A percentile compares a stretch with the other conserved stretches of the same genome.
Evolutionary conservation across 2,113 vertebrate species (phyloP).

Genomic region (Cyphomyrus plagiostoma): DNA sequence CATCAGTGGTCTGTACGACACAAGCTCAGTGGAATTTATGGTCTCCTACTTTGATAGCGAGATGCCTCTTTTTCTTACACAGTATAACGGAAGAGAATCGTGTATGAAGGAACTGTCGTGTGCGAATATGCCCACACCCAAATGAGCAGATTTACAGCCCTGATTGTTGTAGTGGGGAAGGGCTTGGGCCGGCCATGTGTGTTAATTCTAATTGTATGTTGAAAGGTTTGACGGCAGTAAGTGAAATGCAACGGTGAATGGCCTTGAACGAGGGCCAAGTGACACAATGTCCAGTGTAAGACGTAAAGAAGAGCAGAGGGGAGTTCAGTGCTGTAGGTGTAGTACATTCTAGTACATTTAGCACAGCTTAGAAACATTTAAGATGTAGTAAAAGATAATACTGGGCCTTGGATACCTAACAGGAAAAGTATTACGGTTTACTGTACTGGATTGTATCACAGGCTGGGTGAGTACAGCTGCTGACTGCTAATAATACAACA

Average conservation of each 20-base stretch:
- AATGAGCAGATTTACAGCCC: constrained; percentile 34
- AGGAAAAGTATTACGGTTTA: not conserved
- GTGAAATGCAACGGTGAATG: not conserved
- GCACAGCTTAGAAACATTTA: not conserved
- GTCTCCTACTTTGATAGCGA: not conserved
- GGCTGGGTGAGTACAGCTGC: not conserved
- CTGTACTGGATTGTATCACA: not conserved
- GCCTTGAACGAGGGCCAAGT: not conserved
- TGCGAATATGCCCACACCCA: constrained; percentile 42
- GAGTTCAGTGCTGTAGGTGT: not conserved
- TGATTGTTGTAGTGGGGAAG: constrained; percentile 6
- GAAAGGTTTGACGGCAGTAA: not conserved
- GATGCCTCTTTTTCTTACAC: not conserved
- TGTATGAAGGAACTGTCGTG: constrained; percentile 18
- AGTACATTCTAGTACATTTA: not conserved
- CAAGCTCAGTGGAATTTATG: not conserved
- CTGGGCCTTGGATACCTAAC: not conserved
- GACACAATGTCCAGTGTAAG: not conserved
- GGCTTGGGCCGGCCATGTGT: not conserved
- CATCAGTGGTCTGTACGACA: not conserved
- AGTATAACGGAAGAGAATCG: not conserved
- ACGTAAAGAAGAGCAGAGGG: not conserved
- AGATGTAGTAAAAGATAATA: not conserved
- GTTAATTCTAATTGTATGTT: not conserved
- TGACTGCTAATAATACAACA: not conserved